Evolutionary conservation across 2,113 vertebrate genomes (phyloP), one percentile per base, ranked within the genome.

Genomic region (Fregata magnificens): DNA sequence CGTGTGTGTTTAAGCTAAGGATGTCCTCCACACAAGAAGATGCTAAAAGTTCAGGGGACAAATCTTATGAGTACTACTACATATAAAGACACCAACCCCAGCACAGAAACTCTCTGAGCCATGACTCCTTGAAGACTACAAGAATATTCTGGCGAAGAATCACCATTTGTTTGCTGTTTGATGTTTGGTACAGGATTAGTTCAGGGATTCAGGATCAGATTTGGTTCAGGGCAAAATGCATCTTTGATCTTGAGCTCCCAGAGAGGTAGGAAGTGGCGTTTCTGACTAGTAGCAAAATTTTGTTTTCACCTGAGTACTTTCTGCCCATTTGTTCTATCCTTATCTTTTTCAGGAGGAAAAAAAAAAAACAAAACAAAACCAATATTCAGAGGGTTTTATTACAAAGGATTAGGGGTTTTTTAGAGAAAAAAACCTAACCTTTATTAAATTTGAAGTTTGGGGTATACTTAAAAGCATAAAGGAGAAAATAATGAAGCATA

Each of bases 351-450:
- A 69, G 50, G 22, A 53, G 22, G n/a, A 50, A n/a, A 36, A 17
- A 29, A 5, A 3, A 9, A 52, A 16, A 63, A 40, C 36, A 31
- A 14, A 11, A 4, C 11, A 21, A 58, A 36, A 59, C 10, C 31
- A 38, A 29, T 63, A 65, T 58, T 84, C 21, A 67, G 47, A 72
- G 25, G 16, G 9, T 20, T 73, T 85, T 70, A 44, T 45, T 58
- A 24, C 14, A 53, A 70, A 78, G 74, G 0, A 71, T 10, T 44
- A 5, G 4, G 10, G 4, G 10, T 11, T 53, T 70, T 86, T 80
- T 32, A 16, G 4, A 61, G 21, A 13, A 65, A 83, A 82, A 71
- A 61, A 36, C 1, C 0, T 0, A 67, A 36, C 1, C 2, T 73
- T 53, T 72, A 29, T 47, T 26, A 55, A 71, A 89, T 87, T 63